Conservation (phyloP, 2,888 invertebrate species). For the Lasioglossum oenotherae region DNA sequence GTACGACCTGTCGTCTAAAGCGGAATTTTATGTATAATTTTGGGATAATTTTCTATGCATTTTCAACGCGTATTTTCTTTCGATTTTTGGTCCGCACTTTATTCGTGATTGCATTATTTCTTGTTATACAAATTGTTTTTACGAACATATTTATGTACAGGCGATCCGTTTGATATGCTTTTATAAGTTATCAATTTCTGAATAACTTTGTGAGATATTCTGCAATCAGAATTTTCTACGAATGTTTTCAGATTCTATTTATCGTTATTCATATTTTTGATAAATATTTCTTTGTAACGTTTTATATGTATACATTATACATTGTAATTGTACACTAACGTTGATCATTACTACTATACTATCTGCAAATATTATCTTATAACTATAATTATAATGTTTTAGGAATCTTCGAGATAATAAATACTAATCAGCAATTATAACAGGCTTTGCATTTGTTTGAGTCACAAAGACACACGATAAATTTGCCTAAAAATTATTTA, state of each 20-base stretch:
- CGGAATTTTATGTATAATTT: constrained; percentile 84
- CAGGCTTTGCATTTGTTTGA: neutral
- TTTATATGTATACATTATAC: no score
- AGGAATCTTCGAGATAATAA: constrained; percentile 1
- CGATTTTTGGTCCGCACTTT: neutral
- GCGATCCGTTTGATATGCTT: constrained; percentile 14
- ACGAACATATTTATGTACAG: constrained; percentile 4
- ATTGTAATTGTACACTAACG: neutral
- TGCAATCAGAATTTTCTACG: neutral
- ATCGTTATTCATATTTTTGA: neutral
- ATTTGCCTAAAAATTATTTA: constrained; percentile 21
- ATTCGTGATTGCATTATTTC: neutral
- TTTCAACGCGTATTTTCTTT: neutral
- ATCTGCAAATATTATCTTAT: neutral
- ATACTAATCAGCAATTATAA: neutral
- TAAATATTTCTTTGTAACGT: neutral
- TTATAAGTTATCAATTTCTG: neutral
- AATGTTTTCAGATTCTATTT: neutral
- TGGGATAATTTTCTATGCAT: neutral
- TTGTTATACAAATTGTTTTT: neutral
- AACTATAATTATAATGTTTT: neutral
- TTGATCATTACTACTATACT: neutral
- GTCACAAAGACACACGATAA: neutral
- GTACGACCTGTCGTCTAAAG: constrained; percentile 83
- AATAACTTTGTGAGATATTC: neutral